These are phyloP conservation scores for Zoanthus sansibaricus DNA, from an alignment of 92 coral and sea anemone species.

Conservation along the genomic window DNA sequence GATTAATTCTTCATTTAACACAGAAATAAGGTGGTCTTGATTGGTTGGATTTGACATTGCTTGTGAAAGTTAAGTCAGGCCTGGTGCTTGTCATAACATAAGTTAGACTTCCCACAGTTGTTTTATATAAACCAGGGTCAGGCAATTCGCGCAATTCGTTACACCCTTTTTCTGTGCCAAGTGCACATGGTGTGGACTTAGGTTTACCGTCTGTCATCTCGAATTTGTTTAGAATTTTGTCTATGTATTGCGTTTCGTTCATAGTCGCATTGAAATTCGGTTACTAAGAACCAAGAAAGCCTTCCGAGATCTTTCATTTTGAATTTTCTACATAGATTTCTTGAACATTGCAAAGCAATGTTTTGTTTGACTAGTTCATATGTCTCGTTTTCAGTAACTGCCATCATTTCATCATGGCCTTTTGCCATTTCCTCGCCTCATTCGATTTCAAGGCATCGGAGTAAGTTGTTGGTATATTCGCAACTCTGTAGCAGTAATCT, in stretches of 20 bases:
- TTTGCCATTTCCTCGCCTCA: too few relatives aligned
- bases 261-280: slow-evolving; percentile 53
- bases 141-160: slow-evolving; percentile 34
- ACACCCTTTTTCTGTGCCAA: slow-evolving; percentile 50
- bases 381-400: too few relatives aligned
- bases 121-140: slow-evolving; percentile 54
- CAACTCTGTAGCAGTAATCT: too few relatives aligned
- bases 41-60: too few relatives aligned
- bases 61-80: slow-evolving; percentile 62
- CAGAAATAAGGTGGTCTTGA: too few relatives aligned
- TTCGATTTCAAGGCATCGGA: too few relatives aligned
- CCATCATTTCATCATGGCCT: too few relatives aligned
- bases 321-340: slow-evolving; percentile 44
- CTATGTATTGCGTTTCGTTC: too few relatives aligned
- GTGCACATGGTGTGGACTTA: slow-evolving; percentile 57
- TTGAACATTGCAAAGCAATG: slow-evolving; percentile 25
- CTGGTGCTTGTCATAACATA: slow-evolving; percentile 67
- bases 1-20: too few relatives aligned
- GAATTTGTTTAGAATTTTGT: too few relatives aligned
- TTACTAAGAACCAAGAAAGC: background rate
- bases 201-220: slow-evolving; percentile 60
- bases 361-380: too few relatives aligned
- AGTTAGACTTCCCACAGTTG: slow-evolving; percentile 60
- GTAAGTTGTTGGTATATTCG: too few relatives aligned
- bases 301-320: background rate